Base-by-base conservation (phyloP, 2,113 vertebrate species). In the Rhynchomys soricoides region DNA sequence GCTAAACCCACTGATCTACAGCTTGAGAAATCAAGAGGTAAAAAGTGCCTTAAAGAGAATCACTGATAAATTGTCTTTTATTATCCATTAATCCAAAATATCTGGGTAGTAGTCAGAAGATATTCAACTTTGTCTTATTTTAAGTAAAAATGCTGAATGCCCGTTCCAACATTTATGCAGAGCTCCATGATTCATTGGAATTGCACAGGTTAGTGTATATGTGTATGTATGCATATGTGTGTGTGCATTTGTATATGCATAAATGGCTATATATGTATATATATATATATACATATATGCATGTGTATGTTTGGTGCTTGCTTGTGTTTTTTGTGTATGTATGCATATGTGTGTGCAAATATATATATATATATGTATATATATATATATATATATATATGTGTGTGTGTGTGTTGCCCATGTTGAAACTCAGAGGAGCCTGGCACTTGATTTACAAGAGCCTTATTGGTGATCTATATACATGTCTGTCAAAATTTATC, bases 1-100 rank as follows among this genome's bases (percentile, higher is more conserved):
- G 96, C 55, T 97, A 88, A 97, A 97, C 9, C 94, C 89, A n/a
- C 0, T 97, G 66, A 68, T 68, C 66, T 68, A 68, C 66, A 68
- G 66, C 66, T 68, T 68, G 31, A 95, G 95, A 59, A 96, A 97
- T 85, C 91, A 96, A 24, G 93, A 96, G 7, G 92, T 97, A 40
- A 95, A 96, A 85, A 93, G 24, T 62, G 37, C 93, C 6, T 11
- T 97, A 55, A 95, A 86, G 45, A 94, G 64, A 95, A 77, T 87
- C 29, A 68, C 22, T 77, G 62, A 81, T 50, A 97, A 95, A 8
- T 91, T 94, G 31, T 48, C 21, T 43, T 91, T 93, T 19, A 7
- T n/a, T 17, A 3, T 43, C 15, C 88, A 70, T 75, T 94, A 85
- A 75, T 4, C 8, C 45, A 79, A 16, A 89, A 34, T 48, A 5